phyloP scores from a whole-genome alignment of 2,888 invertebrate species.

The Hecatera dysodea region DNA sequence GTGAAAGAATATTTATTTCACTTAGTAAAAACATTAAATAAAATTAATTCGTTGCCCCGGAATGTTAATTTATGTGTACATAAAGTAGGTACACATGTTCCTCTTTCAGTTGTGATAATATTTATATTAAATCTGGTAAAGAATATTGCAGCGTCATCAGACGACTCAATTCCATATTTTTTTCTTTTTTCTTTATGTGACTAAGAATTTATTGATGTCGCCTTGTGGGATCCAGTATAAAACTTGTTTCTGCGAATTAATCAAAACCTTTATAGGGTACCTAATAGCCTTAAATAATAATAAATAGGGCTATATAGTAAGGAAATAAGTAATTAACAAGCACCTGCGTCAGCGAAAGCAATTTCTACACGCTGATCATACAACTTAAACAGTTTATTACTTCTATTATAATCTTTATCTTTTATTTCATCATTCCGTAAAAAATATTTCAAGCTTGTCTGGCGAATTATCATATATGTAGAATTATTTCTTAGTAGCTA shows the following conservation, averaged over 20 bases:
- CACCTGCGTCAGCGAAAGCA: background rate
- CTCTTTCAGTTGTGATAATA: slow-evolving; percentile 34
- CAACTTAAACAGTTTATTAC: slow-evolving; percentile 14
- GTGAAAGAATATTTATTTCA: slow-evolving; percentile 28
- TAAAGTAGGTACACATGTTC: slow-evolving; percentile 31
- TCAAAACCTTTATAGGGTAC: background rate
- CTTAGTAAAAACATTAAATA: slow-evolving; percentile 22
- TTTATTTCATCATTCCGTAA: slow-evolving; percentile 10
- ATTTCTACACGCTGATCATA: slow-evolving; percentile 20
- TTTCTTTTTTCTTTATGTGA: slow-evolving; percentile 6
- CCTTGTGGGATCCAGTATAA: slow-evolving; percentile 5
- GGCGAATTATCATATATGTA: slow-evolving; percentile 3
- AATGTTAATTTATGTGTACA: slow-evolving; percentile 24
- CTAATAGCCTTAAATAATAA: background rate
- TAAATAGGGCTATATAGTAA: background rate
- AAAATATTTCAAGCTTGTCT: slow-evolving; percentile 11
- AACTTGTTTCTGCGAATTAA: background rate
- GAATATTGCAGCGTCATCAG: slow-evolving; percentile 37
- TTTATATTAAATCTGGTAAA: slow-evolving; percentile 39
- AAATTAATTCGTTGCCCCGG: slow-evolving; percentile 29
- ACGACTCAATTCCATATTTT: slow-evolving; percentile 16
- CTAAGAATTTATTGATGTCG: slow-evolving; percentile 2
- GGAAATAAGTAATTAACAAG: background rate
- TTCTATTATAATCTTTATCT: slow-evolving; percentile 9
- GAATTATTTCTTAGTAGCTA: background rate